Conservation (phyloP, 2,113 vertebrate genomes). For the Erythrolamprus reginae region DNA sequence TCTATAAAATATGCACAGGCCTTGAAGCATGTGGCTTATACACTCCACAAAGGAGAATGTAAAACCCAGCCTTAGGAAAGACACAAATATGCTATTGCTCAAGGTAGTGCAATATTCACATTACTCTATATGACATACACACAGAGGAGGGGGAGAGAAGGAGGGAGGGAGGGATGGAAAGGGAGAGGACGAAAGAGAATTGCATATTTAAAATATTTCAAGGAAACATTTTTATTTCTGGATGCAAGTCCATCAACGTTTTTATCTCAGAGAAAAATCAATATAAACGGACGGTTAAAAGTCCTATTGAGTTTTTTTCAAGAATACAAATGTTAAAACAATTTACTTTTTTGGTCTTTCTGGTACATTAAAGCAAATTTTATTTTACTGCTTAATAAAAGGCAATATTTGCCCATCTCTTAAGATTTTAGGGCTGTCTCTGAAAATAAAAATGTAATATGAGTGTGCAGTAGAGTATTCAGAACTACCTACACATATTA, state of each 20-base stretch:
- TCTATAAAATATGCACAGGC: neutral
- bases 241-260: neutral
- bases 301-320: neutral
- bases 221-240: neutral
- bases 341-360: neutral
- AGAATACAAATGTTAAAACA: neutral
- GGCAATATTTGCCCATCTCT: neutral
- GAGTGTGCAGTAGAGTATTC: neutral
- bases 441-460: slow-evolving; percentile 11
- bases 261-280: neutral
- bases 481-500: slow-evolving; percentile 21
- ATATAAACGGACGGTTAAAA: neutral
- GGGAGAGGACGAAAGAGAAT: neutral
- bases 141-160: rapidly evolving
- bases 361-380: neutral
- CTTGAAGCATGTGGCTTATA: neutral
- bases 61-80: neutral
- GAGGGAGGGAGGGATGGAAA: rapidly evolving
- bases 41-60: neutral
- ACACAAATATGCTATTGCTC: neutral
- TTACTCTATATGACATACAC: too few relatives aligned
- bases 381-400: neutral
- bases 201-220: neutral
- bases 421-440: neutral
- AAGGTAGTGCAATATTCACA: neutral